Evolutionary conservation across 2,888 invertebrate genomes (phyloP), one percentile per base, ranked within the genome.

Genomic region (Danaus chrysippus): DNA sequence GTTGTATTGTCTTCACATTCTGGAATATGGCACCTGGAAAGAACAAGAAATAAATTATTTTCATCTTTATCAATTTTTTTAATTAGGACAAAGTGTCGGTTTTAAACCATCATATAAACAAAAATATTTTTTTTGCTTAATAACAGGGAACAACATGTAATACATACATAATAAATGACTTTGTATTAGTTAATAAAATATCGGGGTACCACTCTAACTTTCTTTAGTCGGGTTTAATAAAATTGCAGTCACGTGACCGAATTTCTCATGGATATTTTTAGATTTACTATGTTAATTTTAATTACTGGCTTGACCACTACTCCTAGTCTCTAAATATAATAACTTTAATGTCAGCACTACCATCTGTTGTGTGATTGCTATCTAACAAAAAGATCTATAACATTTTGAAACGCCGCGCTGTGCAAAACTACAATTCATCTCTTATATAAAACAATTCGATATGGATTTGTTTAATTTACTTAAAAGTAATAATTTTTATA

Each of bases 11-110:
- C 71, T 66, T 92, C 92, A 73, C 92, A 93, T 71, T 92, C 92
- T 5, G 92, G 87, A 3, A 92, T 83, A 62, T 82, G 77, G 62
- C 92, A 92, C 72, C 92, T 92, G 77, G 0, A 44, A 43, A 61
- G 10, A 58, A 63, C 13, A 42, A 56, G 44, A 59, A 42, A 53
- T 15, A 59, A n/a, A 44, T 60, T 49, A n/a, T 13, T 49, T 49
- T 1, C 10, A 49, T 17, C 17, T 10, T 3, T 49, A 17, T 6
- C 1, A 17, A 10, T 5, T 17, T 10, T 49, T 17, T 9, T 13
- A 15, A 15, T 46, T 15, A 5, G 15, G 46, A 46, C 3, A n/a
- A n/a, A 9, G 8, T 6, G 8, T 46, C 13, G n/a, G 6, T 46
- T 46, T 46, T 15, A 46, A 46, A 5, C 2, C 13, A 46, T 46